A percentile compares a stretch with the other conserved stretches of the same genome.
phyloP scores from a whole-genome alignment of 2,888 invertebrate species.

The Oscheius onirici region DNA sequence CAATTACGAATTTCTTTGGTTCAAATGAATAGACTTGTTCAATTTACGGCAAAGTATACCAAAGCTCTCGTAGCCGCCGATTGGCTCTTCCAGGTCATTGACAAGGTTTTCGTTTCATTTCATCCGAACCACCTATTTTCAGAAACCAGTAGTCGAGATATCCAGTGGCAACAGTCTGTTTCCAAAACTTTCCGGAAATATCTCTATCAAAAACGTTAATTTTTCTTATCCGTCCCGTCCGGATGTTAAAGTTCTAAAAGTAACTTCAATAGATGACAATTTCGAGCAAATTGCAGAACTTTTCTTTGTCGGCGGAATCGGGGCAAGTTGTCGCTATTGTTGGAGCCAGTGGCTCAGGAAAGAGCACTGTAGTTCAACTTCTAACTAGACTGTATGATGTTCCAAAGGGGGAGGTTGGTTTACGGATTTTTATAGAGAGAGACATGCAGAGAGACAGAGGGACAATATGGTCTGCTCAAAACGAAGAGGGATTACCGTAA shows the following conservation, averaged over 20 bases:
- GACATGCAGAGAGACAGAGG: too few species aligned
- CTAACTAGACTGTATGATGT: constrained; percentile 64
- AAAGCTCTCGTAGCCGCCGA: constrained; percentile 83
- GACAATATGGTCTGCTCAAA: too few species aligned
- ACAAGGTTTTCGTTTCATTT: constrained; percentile 63
- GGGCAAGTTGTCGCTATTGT: constrained; percentile 65
- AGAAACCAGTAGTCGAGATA: constrained; percentile 61
- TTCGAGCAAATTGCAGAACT: constrained; percentile 27
- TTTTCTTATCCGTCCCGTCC: constrained; percentile 74
- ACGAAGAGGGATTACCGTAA: too few species aligned
- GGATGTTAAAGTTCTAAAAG: constrained; percentile 65
- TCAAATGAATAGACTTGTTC: not conserved
- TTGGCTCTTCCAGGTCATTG: constrained; percentile 74
- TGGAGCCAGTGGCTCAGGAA: constrained; percentile 67
- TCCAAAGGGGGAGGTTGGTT: constrained; percentile 43
- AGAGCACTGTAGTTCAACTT: constrained; percentile 57
- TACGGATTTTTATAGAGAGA: too few species aligned
- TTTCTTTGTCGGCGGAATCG: constrained; percentile 53
- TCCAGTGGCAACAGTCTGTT: not conserved
- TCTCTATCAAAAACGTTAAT: constrained; percentile 73
- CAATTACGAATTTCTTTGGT: not conserved
- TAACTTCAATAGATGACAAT: constrained; percentile 26
- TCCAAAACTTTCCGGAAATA: constrained; percentile 71
- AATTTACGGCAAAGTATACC: constrained; percentile 74
- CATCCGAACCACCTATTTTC: constrained; percentile 1